A percentile compares a stretch with the other conserved stretches of the same genome.
phyloP scores from a whole-genome alignment of 2,113 vertebrate genomes.

The Garra rufa region DNA sequence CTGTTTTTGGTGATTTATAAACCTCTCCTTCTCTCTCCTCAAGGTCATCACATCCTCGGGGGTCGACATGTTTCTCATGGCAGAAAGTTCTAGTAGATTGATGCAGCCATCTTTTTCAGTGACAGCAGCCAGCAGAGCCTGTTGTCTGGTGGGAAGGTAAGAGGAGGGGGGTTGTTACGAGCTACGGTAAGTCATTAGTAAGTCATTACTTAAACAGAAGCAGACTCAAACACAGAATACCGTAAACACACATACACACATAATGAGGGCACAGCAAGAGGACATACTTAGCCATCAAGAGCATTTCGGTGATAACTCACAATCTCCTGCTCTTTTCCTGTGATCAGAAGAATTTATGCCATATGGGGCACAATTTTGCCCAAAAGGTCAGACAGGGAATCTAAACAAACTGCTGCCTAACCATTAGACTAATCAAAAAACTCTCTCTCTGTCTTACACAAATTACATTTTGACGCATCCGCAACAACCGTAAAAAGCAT shows the following conservation, averaged over 20 bases:
- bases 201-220: conserved; percentile 46
- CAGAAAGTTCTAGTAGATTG: conserved; percentile 92
- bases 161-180: conserved; percentile 47
- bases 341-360: conserved; percentile 57
- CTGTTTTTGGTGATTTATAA: conserved; percentile 96
- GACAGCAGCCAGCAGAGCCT: conserved; percentile 93
- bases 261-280: conserved; percentile 42
- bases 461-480: neutral
- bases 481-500: neutral
- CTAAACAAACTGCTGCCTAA: conserved; percentile 37
- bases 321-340: conserved; percentile 53
- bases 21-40: conserved; percentile 93
- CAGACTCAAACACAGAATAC: conserved; percentile 44
- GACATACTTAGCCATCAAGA: conserved; percentile 45
- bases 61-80: conserved; percentile 91
- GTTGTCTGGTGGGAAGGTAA: conserved; percentile 82
- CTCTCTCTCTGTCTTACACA: neutral
- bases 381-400: conserved; percentile 43
- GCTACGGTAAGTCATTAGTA: conserved; percentile 56
- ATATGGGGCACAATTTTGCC: conserved; percentile 46
- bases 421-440: conserved; percentile 28
- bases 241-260: conserved; percentile 17
- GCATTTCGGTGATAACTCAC: conserved; percentile 46
- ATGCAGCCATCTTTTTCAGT: conserved; percentile 98
- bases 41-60: conserved; percentile 95